A percentile compares a stretch with the other conserved stretches of the same genome.
phyloP scores from a whole-genome alignment of 1,140 invertebrate species.

The Zaprionus camerounensis region DNA sequence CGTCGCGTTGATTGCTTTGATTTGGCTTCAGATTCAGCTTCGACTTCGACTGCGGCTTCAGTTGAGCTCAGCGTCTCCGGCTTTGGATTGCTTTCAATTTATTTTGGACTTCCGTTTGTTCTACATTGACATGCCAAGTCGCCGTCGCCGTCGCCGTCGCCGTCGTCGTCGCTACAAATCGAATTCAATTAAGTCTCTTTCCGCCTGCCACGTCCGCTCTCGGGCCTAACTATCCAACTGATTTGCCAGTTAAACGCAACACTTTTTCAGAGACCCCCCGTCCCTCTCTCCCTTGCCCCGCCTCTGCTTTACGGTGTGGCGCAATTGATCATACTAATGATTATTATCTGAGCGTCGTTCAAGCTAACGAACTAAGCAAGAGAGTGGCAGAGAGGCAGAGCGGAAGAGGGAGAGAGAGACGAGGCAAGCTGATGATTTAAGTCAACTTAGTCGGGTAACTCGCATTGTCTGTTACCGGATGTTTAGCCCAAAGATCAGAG shows the following conservation, averaged over 20 bases:
- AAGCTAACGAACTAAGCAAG: slow-evolving; percentile 25
- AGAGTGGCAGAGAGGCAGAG: background rate
- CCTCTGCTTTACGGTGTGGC: background rate
- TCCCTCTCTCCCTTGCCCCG: background rate
- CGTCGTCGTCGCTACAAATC: slow-evolving; percentile 61
- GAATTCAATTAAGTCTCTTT: slow-evolving; percentile 81
- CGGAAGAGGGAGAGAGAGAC: background rate
- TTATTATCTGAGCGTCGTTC: slow-evolving; percentile 68
- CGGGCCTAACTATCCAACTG: slow-evolving; percentile 53
- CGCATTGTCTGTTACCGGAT: slow-evolving; percentile 73
- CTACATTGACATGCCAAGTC: slow-evolving; percentile 73
- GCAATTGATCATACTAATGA: slow-evolving; percentile 80
- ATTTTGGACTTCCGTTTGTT: slow-evolving; percentile 81
- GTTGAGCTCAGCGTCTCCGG: slow-evolving; percentile 1
- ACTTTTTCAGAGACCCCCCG: slow-evolving; percentile 51
- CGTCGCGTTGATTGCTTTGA: slow-evolving; percentile 47
- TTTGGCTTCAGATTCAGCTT: slow-evolving; percentile 30
- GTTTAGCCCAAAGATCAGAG: slow-evolving; percentile 62
- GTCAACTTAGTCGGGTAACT: slow-evolving; percentile 61
- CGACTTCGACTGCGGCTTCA: slow-evolving; percentile 19
- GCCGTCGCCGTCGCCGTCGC: slow-evolving; percentile 11
- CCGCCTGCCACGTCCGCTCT: slow-evolving; percentile 71
- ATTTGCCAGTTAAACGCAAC: slow-evolving; percentile 82
- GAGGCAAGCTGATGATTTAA: slow-evolving; percentile 66
- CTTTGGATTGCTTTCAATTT: slow-evolving; percentile 71